Evolutionary conservation across 2,797 vertebrate genomes (phyloP).

Genomic region (Gymnodraco acuticeps): DNA sequence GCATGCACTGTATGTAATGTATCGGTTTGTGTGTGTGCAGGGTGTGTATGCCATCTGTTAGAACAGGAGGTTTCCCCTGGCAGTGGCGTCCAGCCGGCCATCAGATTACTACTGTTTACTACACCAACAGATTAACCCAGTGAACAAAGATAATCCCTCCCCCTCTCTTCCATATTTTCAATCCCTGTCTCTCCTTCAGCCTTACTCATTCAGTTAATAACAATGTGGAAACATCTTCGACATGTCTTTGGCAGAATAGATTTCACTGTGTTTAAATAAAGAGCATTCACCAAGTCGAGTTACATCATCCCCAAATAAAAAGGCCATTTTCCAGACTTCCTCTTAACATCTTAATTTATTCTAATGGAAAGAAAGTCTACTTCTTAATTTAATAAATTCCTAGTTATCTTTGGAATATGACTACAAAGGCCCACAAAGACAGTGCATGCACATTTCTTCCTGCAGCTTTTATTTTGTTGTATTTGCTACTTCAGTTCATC

Average conservation of each 20-base stretch:
- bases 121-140: constrained; percentile 82
- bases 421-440: background rate
- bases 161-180: constrained; percentile 22
- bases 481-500: background rate
- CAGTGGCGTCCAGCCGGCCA: constrained; percentile 47
- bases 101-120: constrained; percentile 85
- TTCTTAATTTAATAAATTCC: background rate
- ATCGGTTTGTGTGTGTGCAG: background rate
- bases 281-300: background rate
- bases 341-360: background rate
- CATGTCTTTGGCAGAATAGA: background rate
- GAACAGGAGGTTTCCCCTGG: constrained; percentile 47
- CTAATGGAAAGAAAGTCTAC: background rate
- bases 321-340: background rate
- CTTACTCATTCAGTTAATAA: constrained; percentile 8
- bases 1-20: background rate
- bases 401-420: background rate
- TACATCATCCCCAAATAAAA: background rate
- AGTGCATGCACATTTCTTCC: background rate
- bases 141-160: constrained; percentile 77
- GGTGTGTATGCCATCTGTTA: constrained; percentile 69
- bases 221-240: background rate
- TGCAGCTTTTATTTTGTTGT: too few species aligned
- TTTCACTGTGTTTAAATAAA: background rate
- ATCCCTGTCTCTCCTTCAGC: constrained; percentile 19